A percentile compares a stretch with the other conserved stretches of the same genome.
phyloP scores from a whole-genome alignment of 2,888 invertebrate genomes.

The Achlya flavicornis region DNA sequence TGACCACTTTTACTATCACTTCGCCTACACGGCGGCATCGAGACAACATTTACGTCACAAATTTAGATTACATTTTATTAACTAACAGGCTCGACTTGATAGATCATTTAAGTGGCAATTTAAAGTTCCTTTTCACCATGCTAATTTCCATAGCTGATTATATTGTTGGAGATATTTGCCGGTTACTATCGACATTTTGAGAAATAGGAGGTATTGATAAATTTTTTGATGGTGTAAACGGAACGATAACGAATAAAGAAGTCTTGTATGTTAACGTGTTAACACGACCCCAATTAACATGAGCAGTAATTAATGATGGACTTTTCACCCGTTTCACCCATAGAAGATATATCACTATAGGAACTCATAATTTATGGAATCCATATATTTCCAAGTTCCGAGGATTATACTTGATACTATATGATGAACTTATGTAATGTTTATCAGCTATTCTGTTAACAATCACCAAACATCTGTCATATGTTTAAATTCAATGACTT shows the following conservation, averaged over 20 bases:
- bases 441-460: neutral
- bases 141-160: conserved; percentile 12
- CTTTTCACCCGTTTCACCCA: too few species aligned
- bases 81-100: conserved; percentile 28
- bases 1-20: conserved; percentile 72
- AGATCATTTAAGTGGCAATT: conserved; percentile 1
- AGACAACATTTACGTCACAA: conserved; percentile 48
- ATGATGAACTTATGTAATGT: neutral
- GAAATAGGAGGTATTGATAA: neutral
- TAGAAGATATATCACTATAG: too few species aligned
- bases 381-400: too few species aligned
- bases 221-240: neutral
- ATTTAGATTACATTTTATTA: conserved; percentile 47
- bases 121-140: conserved; percentile 9
- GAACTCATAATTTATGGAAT: too few species aligned
- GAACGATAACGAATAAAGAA: neutral
- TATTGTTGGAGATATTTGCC: neutral
- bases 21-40: conserved; percentile 42
- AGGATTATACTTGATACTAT: too few species aligned
- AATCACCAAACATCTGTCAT: conserved; percentile 3
- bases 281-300: too few species aligned
- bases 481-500: conserved; percentile 2
- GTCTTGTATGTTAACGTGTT: neutral
- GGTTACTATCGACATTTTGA: neutral
- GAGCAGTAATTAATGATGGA: too few species aligned